These are phyloP conservation scores for Canis aureus DNA, from an alignment of 2,113 vertebrate species.

Conservation along the genomic window DNA sequence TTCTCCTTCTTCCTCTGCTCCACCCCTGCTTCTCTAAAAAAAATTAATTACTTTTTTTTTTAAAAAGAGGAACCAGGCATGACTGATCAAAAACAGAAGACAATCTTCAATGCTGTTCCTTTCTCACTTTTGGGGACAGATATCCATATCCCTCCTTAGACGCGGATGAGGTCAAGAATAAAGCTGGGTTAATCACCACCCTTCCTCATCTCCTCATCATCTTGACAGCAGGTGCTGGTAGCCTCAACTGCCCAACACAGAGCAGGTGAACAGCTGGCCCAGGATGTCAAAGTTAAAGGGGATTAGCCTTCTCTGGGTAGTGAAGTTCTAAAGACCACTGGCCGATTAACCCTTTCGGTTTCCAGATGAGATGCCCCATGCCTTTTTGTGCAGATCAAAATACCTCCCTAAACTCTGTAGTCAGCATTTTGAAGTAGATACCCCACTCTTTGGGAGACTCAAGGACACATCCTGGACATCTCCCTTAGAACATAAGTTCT, in stretches of 20 bases:
- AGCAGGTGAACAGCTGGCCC: not conserved
- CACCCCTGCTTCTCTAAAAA: not conserved
- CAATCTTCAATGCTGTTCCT: not conserved
- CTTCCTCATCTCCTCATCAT: too few relatives aligned
- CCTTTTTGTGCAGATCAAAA: fast-evolving
- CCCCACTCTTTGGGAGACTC: too few relatives aligned
- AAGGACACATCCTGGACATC: not conserved
- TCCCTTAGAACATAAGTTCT: fast-evolving
- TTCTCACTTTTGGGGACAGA: not conserved
- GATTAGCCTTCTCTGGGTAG: not conserved
- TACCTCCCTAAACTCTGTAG: not conserved
- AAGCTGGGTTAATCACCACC: not conserved
- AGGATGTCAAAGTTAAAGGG: not conserved
- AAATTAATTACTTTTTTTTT: not conserved
- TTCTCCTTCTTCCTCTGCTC: not conserved
- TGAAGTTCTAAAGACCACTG: not conserved
- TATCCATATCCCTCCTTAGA: not conserved
- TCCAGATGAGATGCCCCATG: not conserved
- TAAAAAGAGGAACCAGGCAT: fast-evolving
- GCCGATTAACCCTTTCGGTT: fast-evolving
- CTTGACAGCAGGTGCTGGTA: too few relatives aligned
- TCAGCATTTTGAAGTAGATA: not conserved
- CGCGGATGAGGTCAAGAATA: not conserved
- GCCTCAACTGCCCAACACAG: not conserved
- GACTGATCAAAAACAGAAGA: not conserved